Conservation (phyloP, 2,888 invertebrate genomes). For the Drosophila cognata region DNA sequence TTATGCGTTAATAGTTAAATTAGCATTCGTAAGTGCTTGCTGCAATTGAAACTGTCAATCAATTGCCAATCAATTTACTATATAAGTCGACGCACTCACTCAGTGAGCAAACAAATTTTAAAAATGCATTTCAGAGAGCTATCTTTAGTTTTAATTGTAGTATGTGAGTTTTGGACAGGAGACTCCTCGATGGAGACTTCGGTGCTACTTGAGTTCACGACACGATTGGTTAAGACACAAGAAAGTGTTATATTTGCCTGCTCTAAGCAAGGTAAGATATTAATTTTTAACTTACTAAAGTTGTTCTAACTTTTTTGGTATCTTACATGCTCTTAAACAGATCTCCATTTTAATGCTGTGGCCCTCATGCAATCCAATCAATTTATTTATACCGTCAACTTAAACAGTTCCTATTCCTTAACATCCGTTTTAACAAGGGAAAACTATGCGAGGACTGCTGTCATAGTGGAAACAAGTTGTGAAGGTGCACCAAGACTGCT, state of each 20-base stretch:
- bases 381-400: slow-evolving; percentile 50
- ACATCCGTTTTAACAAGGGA: slow-evolving; percentile 48
- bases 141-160: slow-evolving; percentile 11
- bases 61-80: slow-evolving; percentile 16
- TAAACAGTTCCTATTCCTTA: slow-evolving; percentile 53
- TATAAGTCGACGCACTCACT: slow-evolving; percentile 24
- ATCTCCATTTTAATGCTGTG: slow-evolving; percentile 30
- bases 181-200: slow-evolving; percentile 39
- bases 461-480: slow-evolving; percentile 76
- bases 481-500: slow-evolving; percentile 47
- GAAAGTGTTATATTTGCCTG: slow-evolving; percentile 74
- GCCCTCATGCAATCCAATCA: slow-evolving; percentile 61
- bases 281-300: neutral
- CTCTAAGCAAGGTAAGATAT: slow-evolving; percentile 55
- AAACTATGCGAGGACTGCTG: slow-evolving; percentile 65
- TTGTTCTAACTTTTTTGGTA: neutral
- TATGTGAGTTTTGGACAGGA: neutral
- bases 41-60: slow-evolving; percentile 53
- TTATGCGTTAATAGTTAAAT: slow-evolving; percentile 25
- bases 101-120: neutral
- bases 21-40: slow-evolving; percentile 37
- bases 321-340: slow-evolving; percentile 20
- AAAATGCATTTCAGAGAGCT: slow-evolving; percentile 25
- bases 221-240: slow-evolving; percentile 58
- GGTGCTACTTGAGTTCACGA: slow-evolving; percentile 61